Evolutionary conservation across 1,140 invertebrate species (phyloP), one percentile per base, ranked within the genome.

Genomic region (Lysiphlebus fabarum): DNA sequence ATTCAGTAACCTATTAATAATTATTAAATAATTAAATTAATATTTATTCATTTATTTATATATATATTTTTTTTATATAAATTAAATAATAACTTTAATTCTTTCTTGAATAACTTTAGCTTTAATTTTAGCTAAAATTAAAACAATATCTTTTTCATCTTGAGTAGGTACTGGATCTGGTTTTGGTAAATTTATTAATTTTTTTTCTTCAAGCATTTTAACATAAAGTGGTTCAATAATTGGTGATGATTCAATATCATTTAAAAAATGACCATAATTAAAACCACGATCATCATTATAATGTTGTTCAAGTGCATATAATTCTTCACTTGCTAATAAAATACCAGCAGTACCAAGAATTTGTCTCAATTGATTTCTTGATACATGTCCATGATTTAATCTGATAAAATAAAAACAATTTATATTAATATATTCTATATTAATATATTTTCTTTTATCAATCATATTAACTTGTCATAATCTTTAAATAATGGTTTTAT

Each of bases 241-340:
- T 6, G 65, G 54, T 51, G 61, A 66, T 2, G 78, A 63, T 58
- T 83, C 81, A 2, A 85, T 78, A 68, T 89, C 86, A 44, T 82
- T 78, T 34, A 89, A 70, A 61, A 90, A 84, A 61, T 81, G 80
- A 41, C 81, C 77, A 67, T 89, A 90, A 75, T 84, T 84, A 67
- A 90, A 89, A 14, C 88, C 88, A 57, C 85, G 70, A 66, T 87
- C 83, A 68, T 90, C 84, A 48, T 83, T 83, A 69, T 87, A 89
- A 48, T 85, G 37, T 61, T 77, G 73, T 62, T 87, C 83, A 12
- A 90, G 77, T n/a, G 86, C 81, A 47, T 82, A 81, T n/a, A 87
- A 67, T 67, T 89, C 87, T 63, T 82, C 80, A 48, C 80, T 72
- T 0, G 86, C 80, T 4, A 87, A 73, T 37, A 88, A 73, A 66